Base-by-base conservation (phyloP, 1,140 invertebrate species). In the Zaprionus taronus region DNA sequence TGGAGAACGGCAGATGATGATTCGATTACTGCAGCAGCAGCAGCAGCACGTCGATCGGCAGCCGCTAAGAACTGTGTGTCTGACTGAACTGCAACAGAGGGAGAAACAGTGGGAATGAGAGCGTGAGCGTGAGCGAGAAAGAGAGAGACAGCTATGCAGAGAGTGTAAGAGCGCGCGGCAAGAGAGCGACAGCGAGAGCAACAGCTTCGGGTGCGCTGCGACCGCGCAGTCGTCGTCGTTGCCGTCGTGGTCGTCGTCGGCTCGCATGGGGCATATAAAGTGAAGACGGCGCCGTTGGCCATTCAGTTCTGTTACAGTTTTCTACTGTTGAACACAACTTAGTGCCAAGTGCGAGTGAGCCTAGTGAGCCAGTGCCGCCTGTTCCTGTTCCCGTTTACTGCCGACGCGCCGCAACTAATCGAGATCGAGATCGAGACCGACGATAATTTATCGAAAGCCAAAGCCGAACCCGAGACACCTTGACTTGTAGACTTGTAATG, bases 291-390 rank as follows among this genome's bases (percentile, higher is more conserved):
- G 63, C 55, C 56, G 49, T 65, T 51, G 49, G 47, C 55, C 51
- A 79, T 58, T 82, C 80, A 92, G 81, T 92, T 87, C 79, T 83
- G 77, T 85, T 78, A 80, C 87, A 92, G 85, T 91, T 80, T 84
- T 81, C 77, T 76, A 74, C 91, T 91, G 91, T 92, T 84, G 70
- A 91, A 92, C 91, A 90, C 75, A 80, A 82, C 81, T 78, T 83
- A 47, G 41, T 60, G 51, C 51, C 11, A 24, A 56, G 26, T 56
- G 41, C 17, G 41, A 49, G 81, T 71, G 77, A 47, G 41, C 55
- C 44, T 26, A 28, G 38, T 47, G 24, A 26, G 9, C 17, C 47
- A 51, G 60, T 65, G 64, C 67, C 64, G 64, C 67, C 64, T 62
- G 51, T 68, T 64, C 38, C 61, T 49, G 15, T 47, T 22, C 56